These are phyloP conservation scores for Globodera rostochiensis DNA, from an alignment of 1,140 invertebrate genomes.

Conservation along the genomic window DNA sequence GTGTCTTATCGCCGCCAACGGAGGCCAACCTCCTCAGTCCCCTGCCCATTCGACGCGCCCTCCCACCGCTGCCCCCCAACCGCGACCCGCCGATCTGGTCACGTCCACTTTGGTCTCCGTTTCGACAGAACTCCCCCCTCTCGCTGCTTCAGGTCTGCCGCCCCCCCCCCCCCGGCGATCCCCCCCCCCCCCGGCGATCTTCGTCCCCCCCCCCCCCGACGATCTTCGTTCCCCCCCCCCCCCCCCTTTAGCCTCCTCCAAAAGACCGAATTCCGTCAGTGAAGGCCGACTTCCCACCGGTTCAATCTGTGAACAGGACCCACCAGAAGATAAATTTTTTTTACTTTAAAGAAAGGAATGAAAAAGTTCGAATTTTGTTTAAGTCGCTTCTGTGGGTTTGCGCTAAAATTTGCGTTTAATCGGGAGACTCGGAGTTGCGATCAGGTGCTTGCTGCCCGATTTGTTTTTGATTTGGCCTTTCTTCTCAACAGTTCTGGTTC, in stretches of 20 bases:
- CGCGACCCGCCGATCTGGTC: too few relatives aligned
- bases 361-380: background rate
- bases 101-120: too few relatives aligned
- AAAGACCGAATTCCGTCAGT: background rate
- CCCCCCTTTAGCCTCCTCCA: background rate
- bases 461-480: conserved; percentile 36
- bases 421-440: conserved; percentile 51
- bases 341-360: background rate
- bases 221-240: background rate
- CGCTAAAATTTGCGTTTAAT: conserved; percentile 58
- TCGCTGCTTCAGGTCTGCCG: too few relatives aligned
- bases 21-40: conserved; percentile 40
- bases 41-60: background rate
- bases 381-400: conserved; percentile 56
- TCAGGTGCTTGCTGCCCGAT: conserved; percentile 36
- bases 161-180: too few relatives aligned
- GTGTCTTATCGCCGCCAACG: conserved; percentile 64
- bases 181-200: background rate
- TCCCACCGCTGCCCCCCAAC: too few relatives aligned
- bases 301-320: conserved; percentile 49
- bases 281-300: background rate
- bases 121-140: too few relatives aligned
- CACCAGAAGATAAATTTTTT: conserved; percentile 42
- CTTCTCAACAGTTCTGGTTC: conserved; percentile 55
- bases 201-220: too few relatives aligned